These are phyloP conservation scores for Acrocyrtus sp. DNA, from an alignment of 2,888 invertebrate genomes.

Conservation along the genomic window DNA sequence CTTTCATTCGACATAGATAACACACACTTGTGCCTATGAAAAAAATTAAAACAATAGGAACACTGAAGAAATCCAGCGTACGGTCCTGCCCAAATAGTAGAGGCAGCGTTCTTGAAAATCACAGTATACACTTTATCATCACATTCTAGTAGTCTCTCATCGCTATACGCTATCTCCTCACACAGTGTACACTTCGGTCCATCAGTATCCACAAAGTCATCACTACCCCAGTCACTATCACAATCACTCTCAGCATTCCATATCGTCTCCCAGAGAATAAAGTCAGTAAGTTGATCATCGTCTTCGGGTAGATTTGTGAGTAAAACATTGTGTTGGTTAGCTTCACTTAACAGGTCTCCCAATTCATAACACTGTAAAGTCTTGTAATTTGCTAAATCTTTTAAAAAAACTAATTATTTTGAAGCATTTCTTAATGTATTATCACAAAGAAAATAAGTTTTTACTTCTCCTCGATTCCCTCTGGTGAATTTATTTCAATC, in stretches of 20 bases:
- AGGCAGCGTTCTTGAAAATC: not conserved
- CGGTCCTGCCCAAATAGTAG: not conserved
- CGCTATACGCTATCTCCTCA: not conserved
- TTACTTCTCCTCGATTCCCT: no score
- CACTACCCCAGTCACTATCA: no score
- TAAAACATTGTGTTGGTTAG: not conserved
- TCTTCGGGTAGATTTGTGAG: not conserved
- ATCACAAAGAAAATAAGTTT: no score
- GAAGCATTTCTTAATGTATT: no score
- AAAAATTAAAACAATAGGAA: constrained; percentile 3
- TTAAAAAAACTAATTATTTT: no score
- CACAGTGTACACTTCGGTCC: not conserved
- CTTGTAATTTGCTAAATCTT: no score
- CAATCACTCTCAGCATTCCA: no score
- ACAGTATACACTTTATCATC: not conserved
- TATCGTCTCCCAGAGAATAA: no score
- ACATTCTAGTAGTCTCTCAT: not conserved
- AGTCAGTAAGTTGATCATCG: no score
- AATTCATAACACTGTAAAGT: no score
- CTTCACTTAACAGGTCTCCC: not conserved
- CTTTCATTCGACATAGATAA: not conserved
- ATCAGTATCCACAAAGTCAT: no score
- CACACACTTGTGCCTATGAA: not conserved
- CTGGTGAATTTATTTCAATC: no score
- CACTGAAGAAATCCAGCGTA: constrained; percentile 6